Conservation (phyloP, 2,888 invertebrate genomes). For the Chalcosyrphus nemorum region DNA sequence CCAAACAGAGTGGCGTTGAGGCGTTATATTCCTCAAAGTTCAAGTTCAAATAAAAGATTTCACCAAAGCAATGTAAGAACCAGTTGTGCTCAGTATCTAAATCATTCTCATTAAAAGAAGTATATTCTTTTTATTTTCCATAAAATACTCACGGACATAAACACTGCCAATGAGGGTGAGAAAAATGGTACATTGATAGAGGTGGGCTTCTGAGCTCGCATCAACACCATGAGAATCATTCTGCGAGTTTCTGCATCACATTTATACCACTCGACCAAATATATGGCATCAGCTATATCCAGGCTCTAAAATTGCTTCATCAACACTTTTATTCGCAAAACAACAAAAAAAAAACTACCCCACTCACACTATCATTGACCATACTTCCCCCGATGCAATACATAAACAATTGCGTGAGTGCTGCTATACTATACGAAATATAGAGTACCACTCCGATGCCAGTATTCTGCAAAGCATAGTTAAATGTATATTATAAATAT, state of each 20-base stretch:
- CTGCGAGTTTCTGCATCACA: slow-evolving; percentile 79
- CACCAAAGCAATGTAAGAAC: slow-evolving; percentile 79
- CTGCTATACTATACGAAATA: slow-evolving; percentile 78
- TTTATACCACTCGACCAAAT: slow-evolving; percentile 80
- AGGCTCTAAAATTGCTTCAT: slow-evolving; percentile 76
- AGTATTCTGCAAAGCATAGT: slow-evolving; percentile 75
- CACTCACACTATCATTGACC: slow-evolving; percentile 79
- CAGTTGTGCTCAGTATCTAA: slow-evolving; percentile 79
- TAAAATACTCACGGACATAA: slow-evolving; percentile 78
- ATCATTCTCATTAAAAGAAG: too few species aligned
- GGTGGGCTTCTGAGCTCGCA: slow-evolving; percentile 78
- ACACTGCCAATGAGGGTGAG: slow-evolving; percentile 79
- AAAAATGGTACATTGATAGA: slow-evolving; percentile 80
- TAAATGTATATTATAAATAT: slow-evolving; percentile 36
- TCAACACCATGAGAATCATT: slow-evolving; percentile 80
- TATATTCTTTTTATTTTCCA: too few species aligned
- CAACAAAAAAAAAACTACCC: slow-evolving; percentile 30
- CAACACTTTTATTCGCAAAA: neutral
- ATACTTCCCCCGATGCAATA: slow-evolving; percentile 80
- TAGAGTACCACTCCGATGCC: slow-evolving; percentile 78
- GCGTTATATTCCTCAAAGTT: too few species aligned
- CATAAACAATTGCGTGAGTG: slow-evolving; percentile 78
- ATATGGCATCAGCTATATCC: slow-evolving; percentile 77
- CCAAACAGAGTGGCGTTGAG: too few species aligned
- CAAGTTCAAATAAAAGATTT: slow-evolving; percentile 77